Evolutionary conservation across 2,888 invertebrate species (phyloP), one percentile per base, ranked within the genome.

Genomic region (Cephus spinipes): DNA sequence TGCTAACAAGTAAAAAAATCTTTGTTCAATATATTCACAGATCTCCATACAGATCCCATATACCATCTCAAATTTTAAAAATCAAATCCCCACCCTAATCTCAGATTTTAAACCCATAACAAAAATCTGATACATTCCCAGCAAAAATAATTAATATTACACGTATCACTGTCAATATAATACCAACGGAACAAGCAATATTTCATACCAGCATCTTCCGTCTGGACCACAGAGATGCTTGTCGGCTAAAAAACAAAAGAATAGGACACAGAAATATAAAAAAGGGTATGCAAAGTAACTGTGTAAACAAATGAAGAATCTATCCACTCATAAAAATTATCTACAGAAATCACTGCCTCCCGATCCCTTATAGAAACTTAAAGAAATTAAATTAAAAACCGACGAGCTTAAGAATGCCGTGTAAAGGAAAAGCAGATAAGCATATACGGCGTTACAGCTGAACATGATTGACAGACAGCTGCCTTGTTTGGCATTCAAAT

Each of bases 381-480:
- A 71, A 71, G 31, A 71, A 31, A 69, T 32, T 69, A 30, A 69
- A 69, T 31, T 71, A 31, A 71, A 71, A 15, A 4, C 32, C 71
- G 12, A n/a, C 23, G 31, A 33, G 71, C 71, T 33, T 4, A 30
- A 71, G 71, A 71, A 71, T 31, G 23, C 71, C 32, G 32, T 33
- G 71, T 71, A 71, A 71, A 71, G 71, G 71, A 71, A 71, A 55
- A 71, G 71, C 31, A 71, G 71, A 71, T 71, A 71, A 71, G 71
- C 71, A 71, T 71, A 31, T 71, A 71, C 12, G 71, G 71, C 31
- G 4, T 23, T 33, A 3, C 15, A 12, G 71, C n/a, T 23, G 33
- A 71, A 71, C 71, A 23, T 71, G 71, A 71, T 71, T 71, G 71
- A 71, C 71, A 71, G 71, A 32, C 71, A 23, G 71, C 71, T 71